Evolutionary conservation across 1,140 invertebrate genomes (phyloP).

Genomic region (Pissodes strobi): DNA sequence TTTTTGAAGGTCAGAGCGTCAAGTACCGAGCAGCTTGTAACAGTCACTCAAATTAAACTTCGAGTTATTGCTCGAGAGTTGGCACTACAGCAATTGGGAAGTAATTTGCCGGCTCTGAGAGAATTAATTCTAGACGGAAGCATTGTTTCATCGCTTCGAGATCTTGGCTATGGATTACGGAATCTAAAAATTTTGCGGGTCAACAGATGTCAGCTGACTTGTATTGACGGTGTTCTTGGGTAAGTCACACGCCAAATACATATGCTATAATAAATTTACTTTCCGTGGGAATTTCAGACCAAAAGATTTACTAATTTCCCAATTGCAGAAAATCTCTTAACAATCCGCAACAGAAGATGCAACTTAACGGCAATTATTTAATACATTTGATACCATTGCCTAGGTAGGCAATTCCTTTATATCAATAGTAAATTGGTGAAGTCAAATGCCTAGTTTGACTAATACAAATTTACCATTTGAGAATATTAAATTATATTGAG

Average conservation of each 20-base stretch:
- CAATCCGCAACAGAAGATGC: no score
- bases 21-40: conserved; percentile 62
- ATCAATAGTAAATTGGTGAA: no score
- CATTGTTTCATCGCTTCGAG: conserved; percentile 64
- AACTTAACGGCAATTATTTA: no score
- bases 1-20: conserved; percentile 59
- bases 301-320: no score
- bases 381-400: no score
- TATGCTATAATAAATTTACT: no score
- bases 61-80: conserved; percentile 65
- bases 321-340: no score
- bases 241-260: no score
- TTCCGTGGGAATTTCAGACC: no score
- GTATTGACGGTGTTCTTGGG: conserved; percentile 65
- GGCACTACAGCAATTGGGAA: conserved; percentile 63
- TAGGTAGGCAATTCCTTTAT: no score
- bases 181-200: conserved; percentile 65
- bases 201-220: conserved; percentile 66
- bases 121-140: conserved; percentile 68
- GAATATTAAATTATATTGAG: background rate
- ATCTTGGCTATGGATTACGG: conserved; percentile 67
- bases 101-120: conserved; percentile 64
- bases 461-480: background rate
- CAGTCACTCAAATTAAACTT: conserved; percentile 63
- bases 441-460: no score